phyloP scores from a whole-genome alignment of 2,113 vertebrate genomes.

The Columba livia region DNA sequence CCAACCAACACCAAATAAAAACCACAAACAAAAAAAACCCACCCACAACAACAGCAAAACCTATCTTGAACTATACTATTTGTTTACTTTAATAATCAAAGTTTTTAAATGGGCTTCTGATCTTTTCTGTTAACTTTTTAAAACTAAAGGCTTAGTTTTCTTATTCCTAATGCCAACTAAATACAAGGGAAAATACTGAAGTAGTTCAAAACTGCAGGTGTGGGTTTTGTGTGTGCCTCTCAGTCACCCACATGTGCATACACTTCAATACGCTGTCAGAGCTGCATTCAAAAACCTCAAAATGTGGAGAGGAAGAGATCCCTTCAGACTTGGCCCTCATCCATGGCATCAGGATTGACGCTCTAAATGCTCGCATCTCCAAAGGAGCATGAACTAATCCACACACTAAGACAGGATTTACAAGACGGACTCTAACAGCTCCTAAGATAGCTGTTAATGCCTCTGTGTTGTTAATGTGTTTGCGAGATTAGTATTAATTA shows the following conservation, averaged over 20 bases:
- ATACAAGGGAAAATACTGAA: not conserved
- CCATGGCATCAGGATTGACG: not conserved
- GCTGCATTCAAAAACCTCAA: not conserved
- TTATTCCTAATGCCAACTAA: not conserved
- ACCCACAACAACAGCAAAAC: not conserved
- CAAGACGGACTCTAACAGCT: conserved; percentile 45
- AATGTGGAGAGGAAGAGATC: not conserved
- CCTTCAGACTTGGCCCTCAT: not conserved
- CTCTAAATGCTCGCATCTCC: not conserved
- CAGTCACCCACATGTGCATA: too few relatives aligned
- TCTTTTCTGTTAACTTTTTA: not conserved
- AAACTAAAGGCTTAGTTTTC: not conserved
- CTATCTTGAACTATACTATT: not conserved
- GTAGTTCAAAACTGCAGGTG: not conserved
- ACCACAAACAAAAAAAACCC: not conserved
- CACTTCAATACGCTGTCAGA: not conserved
- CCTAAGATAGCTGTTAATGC: conserved; percentile 61
- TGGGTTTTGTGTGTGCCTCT: not conserved
- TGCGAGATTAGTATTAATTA: conserved; percentile 67
- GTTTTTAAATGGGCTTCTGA: not conserved
- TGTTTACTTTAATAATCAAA: not conserved
- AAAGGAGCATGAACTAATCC: conserved; percentile 47
- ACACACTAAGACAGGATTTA: conserved; percentile 52
- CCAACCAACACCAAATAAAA: not conserved
- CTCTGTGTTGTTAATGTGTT: conserved; percentile 56